phyloP scores from a whole-genome alignment of 2,113 vertebrate genomes.

The Bujurquina vittata region DNA sequence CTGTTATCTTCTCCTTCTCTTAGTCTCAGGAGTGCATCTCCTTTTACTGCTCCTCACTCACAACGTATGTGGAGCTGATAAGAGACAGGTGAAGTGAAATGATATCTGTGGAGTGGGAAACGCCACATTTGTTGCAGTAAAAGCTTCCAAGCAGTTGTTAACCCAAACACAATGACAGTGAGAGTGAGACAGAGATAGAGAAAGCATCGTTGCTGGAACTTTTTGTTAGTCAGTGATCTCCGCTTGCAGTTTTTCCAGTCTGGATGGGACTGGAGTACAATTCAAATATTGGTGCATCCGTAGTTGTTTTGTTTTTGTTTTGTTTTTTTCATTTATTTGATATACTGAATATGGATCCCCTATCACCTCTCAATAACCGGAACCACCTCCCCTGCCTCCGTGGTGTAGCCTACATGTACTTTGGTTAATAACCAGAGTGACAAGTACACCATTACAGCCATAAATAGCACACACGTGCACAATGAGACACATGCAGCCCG shows the following conservation, averaged over 20 bases:
- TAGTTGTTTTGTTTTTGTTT: background rate
- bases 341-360: background rate
- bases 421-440: background rate
- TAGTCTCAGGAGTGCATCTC: background rate
- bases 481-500: background rate
- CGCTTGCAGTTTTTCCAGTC: background rate
- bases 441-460: background rate
- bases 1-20: background rate
- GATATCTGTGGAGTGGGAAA: background rate
- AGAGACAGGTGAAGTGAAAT: background rate
- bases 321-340: background rate
- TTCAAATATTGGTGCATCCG: background rate
- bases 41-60: slow-evolving; percentile 6
- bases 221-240: background rate
- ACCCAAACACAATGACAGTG: background rate
- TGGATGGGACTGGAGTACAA: background rate
- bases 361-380: background rate
- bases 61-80: background rate
- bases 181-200: background rate
- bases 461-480: slow-evolving; percentile 6
- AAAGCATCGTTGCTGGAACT: background rate
- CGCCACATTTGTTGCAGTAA: background rate
- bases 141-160: background rate
- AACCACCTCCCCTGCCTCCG: background rate
- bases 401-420: background rate